Base-by-base conservation (phyloP, 2,113 vertebrate genomes). In the Nesoenas mayeri region DNA sequence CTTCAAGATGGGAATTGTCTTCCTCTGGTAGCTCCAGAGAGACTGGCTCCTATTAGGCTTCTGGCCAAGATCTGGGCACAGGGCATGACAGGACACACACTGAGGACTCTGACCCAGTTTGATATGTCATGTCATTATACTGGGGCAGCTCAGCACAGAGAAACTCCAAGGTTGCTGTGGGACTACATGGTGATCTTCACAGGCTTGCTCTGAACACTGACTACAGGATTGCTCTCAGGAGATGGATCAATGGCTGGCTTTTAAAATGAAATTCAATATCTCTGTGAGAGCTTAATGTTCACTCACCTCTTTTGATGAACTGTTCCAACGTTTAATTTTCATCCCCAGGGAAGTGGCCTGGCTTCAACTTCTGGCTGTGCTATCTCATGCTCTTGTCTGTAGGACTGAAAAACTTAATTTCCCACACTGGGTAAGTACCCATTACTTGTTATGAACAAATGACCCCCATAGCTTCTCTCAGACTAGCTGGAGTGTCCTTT, bases 211-310 rank as follows among this genome's bases (percentile, higher is more conserved):
- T 51, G 79, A 88, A 25, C 34, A 32, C 51, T 78, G 47, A 15
- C 67, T 85, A 24, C 17, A 71, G 42, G 47, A 74, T 71, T 89
- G 56, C 38, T 81, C 77, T 38, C 75, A 25, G 48, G 65, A 91
- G 60, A 14, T 15, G 32, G 51, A 93, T 92, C 79, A 86, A 74
- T 29, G 60, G 6, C 38, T 84, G 72, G 34, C 36, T 95, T 95
- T 86, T 71, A 89, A 96, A 89, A 91, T 56, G 5, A 78, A 94
- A 94, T 88, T 74, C 75, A 88, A 5, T 96, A 88, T 60, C 56
- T 80, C 61, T 60, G 53, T 3, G 6, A 83, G 69, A 91, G 34
- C 61, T 80, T 54, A 65, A 53, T 3, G 1, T 89, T 87, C 48
- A 9, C 16, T 12, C 7, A 56, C 7, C 15, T 89, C 72, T 81